Evolutionary conservation across 2,888 invertebrate genomes (phyloP), one percentile per base, ranked within the genome.

Genomic region (Yponomeuta sedellus): DNA sequence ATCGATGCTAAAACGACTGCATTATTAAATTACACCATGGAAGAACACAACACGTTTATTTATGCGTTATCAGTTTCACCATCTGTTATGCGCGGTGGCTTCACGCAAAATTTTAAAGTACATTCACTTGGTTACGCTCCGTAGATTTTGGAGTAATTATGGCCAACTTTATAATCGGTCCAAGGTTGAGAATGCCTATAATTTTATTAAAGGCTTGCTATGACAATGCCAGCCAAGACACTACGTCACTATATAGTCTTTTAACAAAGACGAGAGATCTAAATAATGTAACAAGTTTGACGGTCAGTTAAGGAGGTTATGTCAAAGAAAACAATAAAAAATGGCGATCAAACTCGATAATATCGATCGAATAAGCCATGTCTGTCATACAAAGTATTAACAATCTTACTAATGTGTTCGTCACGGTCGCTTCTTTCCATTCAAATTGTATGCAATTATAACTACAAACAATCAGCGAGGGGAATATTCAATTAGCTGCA

Each of bases 61-160:
- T 16, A 16, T 16, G 44, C 12, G 16, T 16, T 52, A 52, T 52
- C 44, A 52, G 44, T 16, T 16, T 52, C 44, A 16, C 44, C 44
- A 52, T 52, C 44, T 52, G 34, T 34, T 34, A 34, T 34, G 44
- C 44, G 44, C 44, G 44, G 44, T 52, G 5, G 44, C 44, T 52
- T 52, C 44, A 52, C 44, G 44, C 44, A 52, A 52, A 52, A 52
- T 52, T 52, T 52, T 12, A 52, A 52, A 52, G 44, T 52, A 52
- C 44, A 52, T 52, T 52, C 44, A 52, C 44, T 52, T 52, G 44
- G 44, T 52, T 52, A 52, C 44, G 44, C 16, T 5, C 12, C 5
- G 44, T 52, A 16, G 44, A 16, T 52, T 52, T 52, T 52, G 2
- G 44, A 52, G 44, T 52, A 52, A 52, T 52, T 52, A 52, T 52